These are phyloP conservation scores for Agrotis ipsilon DNA, from an alignment of 2,888 invertebrate genomes.

Conservation along the genomic window DNA sequence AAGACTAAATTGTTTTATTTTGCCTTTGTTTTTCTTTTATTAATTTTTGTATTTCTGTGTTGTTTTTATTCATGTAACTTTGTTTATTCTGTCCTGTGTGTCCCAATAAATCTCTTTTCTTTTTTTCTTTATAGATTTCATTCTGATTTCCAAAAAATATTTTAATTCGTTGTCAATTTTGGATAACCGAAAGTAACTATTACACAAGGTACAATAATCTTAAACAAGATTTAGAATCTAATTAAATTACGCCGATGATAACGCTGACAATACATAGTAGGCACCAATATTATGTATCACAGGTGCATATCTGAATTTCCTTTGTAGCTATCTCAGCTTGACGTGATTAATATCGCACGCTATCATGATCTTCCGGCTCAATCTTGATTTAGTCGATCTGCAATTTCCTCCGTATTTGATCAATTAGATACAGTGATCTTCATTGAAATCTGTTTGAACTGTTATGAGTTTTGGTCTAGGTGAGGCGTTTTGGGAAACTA, in stretches of 20 bases:
- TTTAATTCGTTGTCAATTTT: too few species aligned
- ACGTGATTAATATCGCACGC: slow-evolving; percentile 33
- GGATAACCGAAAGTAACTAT: neutral
- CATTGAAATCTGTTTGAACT: neutral
- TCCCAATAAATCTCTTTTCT: too few species aligned
- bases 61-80: too few species aligned
- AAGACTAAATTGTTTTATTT: too few species aligned
- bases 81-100: too few species aligned
- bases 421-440: slow-evolving; percentile 2
- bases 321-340: slow-evolving; percentile 5
- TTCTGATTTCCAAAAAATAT: too few species aligned
- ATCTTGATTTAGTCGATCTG: slow-evolving; percentile 13
- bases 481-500: neutral
- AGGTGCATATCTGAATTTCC: slow-evolving; percentile 2
- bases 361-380: slow-evolving; percentile 38
- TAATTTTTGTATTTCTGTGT: too few species aligned
- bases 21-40: too few species aligned
- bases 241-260: neutral
- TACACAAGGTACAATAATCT: neutral
- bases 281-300: neutral
- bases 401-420: slow-evolving; percentile 26
- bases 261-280: neutral
- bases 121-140: too few species aligned
- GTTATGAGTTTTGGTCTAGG: neutral
- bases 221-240: neutral